Base-by-base conservation (phyloP, 2,888 invertebrate species). In the Eupithecia subumbrata region DNA sequence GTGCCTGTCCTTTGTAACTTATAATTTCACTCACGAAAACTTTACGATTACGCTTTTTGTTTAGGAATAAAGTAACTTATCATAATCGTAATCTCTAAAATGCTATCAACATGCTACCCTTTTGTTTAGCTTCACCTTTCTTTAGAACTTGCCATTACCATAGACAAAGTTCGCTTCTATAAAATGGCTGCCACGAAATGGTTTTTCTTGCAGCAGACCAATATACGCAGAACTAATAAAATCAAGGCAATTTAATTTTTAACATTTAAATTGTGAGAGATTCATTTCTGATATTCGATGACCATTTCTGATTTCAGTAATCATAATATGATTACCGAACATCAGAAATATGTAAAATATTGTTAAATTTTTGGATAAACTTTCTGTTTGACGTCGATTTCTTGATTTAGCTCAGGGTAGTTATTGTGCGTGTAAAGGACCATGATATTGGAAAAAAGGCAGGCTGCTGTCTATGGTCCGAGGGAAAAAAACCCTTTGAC, bases 41-140 rank as follows among this genome's bases (percentile, higher is more conserved):
- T 78, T 79, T 85, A 83, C 85, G 88, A 86, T 84, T 84, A 86
- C 83, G 82, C 83, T 77, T 82, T 84, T 84, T 85, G 80, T 87
- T 82, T 87, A 84, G 87, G 81, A 89, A 88, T 87, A 86, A 86
- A 86, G 80, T 82, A 86, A 82, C 88, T 87, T 82, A 88, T 86
- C 88, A 86, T 87, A 87, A 81, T 89, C 60, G 89, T 86, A 89
- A 91, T 88, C 90, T 87, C 40, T 90, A 92, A 93, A 82, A 93
- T 88, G 90, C 90, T 93, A 92, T 90, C 91, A 91, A 93, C 93
- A 95, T 93, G 91, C 90, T 92, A 93, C 84, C 92, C 95, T 94
- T 94, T 95, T 95, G 95, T 95, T 95, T 95, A 95, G 95, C 95
- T 95, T 95, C 95, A 90, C 94, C 95, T 94, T 95, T 94, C 95